phyloP scores from a whole-genome alignment of 2,888 invertebrate species.

The Octodonta nipae region DNA sequence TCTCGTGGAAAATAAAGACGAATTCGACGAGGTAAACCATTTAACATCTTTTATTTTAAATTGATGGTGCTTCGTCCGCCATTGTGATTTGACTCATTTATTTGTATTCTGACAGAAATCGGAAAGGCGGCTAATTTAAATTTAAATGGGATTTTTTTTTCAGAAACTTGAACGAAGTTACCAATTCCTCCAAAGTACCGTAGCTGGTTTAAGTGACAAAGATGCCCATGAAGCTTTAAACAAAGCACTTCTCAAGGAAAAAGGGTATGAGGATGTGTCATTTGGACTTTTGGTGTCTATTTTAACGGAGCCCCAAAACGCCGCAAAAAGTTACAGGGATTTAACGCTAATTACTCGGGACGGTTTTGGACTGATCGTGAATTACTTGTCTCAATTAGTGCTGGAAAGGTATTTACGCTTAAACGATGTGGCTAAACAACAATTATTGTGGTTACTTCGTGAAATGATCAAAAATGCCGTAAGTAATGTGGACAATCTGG shows the following conservation, averaged over 20 bases:
- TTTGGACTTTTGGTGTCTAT: conserved; percentile 80
- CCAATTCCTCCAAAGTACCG: conserved; percentile 60
- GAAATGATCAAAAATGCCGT: conserved; percentile 88
- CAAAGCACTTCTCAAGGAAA: conserved; percentile 75
- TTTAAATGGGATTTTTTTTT: conserved; percentile 28
- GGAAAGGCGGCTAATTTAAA: conserved; percentile 14
- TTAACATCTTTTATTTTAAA: conserved; percentile 25
- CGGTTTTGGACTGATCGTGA: conserved; percentile 70
- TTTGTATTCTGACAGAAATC: conserved; percentile 18
- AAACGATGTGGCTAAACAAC: conserved; percentile 64
- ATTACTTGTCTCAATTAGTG: conserved; percentile 70
- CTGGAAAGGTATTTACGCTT: conserved; percentile 70
- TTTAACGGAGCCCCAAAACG: conserved; percentile 70
- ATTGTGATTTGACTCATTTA: conserved; percentile 37
- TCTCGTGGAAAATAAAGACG: conserved; percentile 77
- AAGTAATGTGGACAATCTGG: conserved; percentile 73
- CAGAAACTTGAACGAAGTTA: conserved; percentile 86
- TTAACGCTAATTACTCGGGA: conserved; percentile 81
- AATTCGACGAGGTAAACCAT: conserved; percentile 70
- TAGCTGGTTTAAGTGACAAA: conserved; percentile 76
- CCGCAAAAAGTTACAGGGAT: conserved; percentile 80
- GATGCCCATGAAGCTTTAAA: conserved; percentile 87
- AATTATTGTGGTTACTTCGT: conserved; percentile 79
- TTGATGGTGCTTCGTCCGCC: conserved; percentile 42
- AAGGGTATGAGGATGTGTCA: conserved; percentile 85